Percentiles rank a stretch among this genome's conserved stretches.
Evolutionary conservation across 2,797 vertebrate genomes (phyloP).

Genomic region (Graptemys geographica): DNA sequence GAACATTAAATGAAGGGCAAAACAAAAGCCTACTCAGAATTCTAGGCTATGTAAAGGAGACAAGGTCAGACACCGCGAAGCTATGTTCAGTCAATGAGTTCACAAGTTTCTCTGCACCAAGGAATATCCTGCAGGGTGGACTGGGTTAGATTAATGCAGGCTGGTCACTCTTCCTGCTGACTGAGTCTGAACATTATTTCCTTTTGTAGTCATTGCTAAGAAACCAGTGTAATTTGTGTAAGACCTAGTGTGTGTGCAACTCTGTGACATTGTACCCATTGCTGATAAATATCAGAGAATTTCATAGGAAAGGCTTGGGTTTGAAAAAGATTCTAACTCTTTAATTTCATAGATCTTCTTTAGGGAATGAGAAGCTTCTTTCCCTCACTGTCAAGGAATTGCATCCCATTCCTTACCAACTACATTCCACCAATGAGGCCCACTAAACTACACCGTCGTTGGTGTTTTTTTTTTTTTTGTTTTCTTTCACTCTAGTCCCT

Average conservation of each 20-base stretch:
- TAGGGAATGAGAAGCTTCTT: neutral
- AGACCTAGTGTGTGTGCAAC: neutral
- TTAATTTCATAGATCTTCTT: neutral
- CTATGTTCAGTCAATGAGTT: neutral
- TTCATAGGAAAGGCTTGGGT: neutral
- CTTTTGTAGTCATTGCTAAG: neutral
- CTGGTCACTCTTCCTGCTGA: neutral
- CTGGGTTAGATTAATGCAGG: neutral
- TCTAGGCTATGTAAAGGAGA: neutral
- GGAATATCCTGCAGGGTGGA: neutral
- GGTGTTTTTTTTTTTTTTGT: fast-evolving
- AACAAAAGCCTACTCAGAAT: neutral
- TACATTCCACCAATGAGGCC: neutral
- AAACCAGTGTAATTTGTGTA: neutral
- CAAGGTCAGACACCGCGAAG: neutral
- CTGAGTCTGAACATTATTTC: neutral
- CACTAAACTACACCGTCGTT: neutral
- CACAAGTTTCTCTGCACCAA: neutral
- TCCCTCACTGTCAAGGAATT: neutral
- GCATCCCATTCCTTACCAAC: neutral
- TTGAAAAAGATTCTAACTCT: neutral
- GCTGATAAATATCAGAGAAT: neutral
- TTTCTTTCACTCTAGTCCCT: neutral
- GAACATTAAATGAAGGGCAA: neutral
- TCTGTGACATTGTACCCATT: neutral